These are phyloP conservation scores for Blomia tropicalis DNA, from an alignment of 2,888 invertebrate genomes.

Conservation along the genomic window DNA sequence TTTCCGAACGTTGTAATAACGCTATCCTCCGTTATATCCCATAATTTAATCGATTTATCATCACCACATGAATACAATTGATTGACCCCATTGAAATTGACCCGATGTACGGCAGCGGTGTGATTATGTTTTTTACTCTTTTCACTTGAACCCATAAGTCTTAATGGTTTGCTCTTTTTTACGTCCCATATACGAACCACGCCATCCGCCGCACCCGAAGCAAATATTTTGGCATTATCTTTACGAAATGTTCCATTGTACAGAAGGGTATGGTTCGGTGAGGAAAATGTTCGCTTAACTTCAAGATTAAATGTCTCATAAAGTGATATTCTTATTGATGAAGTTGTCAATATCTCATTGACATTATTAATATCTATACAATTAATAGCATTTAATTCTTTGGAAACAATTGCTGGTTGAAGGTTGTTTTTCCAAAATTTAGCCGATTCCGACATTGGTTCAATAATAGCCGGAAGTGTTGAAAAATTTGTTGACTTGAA, in stretches of 20 bases:
- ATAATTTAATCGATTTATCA: slow-evolving; percentile 67
- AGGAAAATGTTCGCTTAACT: slow-evolving; percentile 13
- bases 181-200: slow-evolving; percentile 75
- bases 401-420: slow-evolving; percentile 40
- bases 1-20: slow-evolving; percentile 39
- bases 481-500: slow-evolving; percentile 18
- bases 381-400: slow-evolving; percentile 82
- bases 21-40: slow-evolving; percentile 76
- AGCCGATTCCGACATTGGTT: slow-evolving; percentile 17
- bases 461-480: slow-evolving; percentile 18
- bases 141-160: slow-evolving; percentile 48
- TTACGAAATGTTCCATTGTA: slow-evolving; percentile 59
- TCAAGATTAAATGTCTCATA: slow-evolving; percentile 22
- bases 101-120: slow-evolving; percentile 9
- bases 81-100: slow-evolving; percentile 3
- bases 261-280: not conserved
- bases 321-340: slow-evolving; percentile 15
- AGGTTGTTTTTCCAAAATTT: slow-evolving; percentile 23
- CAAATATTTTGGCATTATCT: slow-evolving; percentile 56
- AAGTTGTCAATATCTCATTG: slow-evolving; percentile 23
- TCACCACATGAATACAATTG: slow-evolving; percentile 75
- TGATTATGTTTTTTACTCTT: slow-evolving; percentile 9
- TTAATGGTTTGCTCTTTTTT: slow-evolving; percentile 57
- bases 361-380: slow-evolving; percentile 54
- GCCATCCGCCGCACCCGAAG: slow-evolving; percentile 77